Conservation (phyloP, 2,797 vertebrate species). For the Tenualosa thibaudeaui region DNA sequence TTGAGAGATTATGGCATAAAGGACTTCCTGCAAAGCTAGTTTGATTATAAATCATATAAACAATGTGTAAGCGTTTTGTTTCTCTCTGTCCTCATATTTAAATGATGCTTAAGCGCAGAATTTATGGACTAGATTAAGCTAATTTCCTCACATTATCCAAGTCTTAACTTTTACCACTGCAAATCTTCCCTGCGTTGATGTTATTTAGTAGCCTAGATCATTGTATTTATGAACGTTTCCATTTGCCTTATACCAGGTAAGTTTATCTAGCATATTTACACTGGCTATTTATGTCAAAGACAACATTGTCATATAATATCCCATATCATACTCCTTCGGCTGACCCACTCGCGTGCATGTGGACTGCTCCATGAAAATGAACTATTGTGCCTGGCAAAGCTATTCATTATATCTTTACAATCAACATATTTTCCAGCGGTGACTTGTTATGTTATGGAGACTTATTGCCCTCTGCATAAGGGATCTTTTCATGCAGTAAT, state of each 20-base stretch:
- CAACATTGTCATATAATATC: slow-evolving; percentile 38
- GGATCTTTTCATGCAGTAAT: slow-evolving; percentile 72
- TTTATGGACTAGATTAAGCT: neutral
- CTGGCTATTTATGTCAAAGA: slow-evolving; percentile 47
- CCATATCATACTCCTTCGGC: slow-evolving; percentile 51
- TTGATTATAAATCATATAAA: neutral
- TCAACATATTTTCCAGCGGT: slow-evolving; percentile 68
- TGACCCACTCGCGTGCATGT: slow-evolving; percentile 45
- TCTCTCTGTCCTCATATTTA: neutral
- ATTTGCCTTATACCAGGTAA: neutral
- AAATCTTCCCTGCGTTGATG: neutral
- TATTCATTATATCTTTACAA: slow-evolving; percentile 70
- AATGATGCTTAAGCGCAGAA: neutral
- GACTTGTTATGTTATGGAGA: slow-evolving; percentile 75
- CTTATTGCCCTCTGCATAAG: slow-evolving; percentile 72
- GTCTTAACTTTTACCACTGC: neutral
- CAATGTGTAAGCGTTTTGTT: neutral
- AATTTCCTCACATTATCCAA: neutral
- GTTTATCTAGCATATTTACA: neutral
- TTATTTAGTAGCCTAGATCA: neutral
- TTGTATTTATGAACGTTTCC: neutral
- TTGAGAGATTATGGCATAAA: neutral
- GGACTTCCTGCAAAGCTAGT: neutral
- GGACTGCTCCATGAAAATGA: slow-evolving; percentile 64
- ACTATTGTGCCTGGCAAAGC: slow-evolving; percentile 61